phyloP scores from a whole-genome alignment of 2,113 vertebrate genomes.

The Nannospalax galili region DNA sequence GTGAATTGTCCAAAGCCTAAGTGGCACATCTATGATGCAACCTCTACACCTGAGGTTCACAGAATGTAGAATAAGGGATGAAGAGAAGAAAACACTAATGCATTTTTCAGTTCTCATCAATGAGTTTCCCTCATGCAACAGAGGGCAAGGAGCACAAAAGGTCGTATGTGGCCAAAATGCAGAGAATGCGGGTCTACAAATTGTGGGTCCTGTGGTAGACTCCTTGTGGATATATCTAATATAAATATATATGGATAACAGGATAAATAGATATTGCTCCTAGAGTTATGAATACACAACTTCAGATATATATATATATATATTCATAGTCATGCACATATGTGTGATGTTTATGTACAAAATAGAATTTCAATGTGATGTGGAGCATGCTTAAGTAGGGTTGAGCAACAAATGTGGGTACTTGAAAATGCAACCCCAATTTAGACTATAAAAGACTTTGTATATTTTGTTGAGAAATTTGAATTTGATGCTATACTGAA shows the following conservation, averaged over 20 bases:
- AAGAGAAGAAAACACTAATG: too few relatives aligned
- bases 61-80: too few relatives aligned
- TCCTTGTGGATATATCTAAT: not conserved
- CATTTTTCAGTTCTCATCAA: too few relatives aligned
- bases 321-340: not conserved
- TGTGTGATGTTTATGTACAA: not conserved
- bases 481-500: not conserved
- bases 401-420: not conserved
- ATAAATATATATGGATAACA: not conserved
- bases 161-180: too few relatives aligned
- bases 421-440: not conserved
- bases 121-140: too few relatives aligned
- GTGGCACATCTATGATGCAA: too few relatives aligned
- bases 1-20: too few relatives aligned
- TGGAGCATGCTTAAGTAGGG: not conserved
- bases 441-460: slow-evolving; percentile 6
- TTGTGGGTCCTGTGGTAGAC: too few relatives aligned
- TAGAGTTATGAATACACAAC: too few relatives aligned
- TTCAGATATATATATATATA: not conserved
- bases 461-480: not conserved
- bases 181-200: too few relatives aligned
- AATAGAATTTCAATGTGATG: not conserved
- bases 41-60: too few relatives aligned
- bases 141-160: too few relatives aligned
- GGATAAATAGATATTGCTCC: not conserved